These are phyloP conservation scores for Peromyscus attwateri DNA, from an alignment of 2,797 vertebrate genomes.

Conservation along the genomic window DNA sequence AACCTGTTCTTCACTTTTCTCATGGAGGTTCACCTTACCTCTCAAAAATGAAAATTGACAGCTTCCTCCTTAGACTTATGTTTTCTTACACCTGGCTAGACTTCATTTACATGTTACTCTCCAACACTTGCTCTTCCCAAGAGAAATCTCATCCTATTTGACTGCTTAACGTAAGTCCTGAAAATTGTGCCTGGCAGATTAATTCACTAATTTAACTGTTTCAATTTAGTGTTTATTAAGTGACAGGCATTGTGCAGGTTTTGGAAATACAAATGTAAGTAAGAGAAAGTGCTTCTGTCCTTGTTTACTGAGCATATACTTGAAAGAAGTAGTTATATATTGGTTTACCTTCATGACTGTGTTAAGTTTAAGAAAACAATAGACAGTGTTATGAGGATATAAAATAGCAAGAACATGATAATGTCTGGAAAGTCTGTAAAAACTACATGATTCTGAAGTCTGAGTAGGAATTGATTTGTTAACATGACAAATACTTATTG, in stretches of 20 bases:
- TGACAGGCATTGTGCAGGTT: not conserved
- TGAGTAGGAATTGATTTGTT: conserved; percentile 1
- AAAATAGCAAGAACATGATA: not conserved
- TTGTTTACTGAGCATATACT: not conserved
- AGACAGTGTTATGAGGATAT: not conserved
- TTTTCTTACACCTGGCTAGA: not conserved
- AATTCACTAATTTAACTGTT: conserved; percentile 39
- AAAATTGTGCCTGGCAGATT: conserved; percentile 13
- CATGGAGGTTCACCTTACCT: not conserved
- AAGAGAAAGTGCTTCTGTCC: conserved; percentile 39
- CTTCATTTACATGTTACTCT: not conserved
- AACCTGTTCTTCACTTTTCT: not conserved
- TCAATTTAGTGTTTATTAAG: conserved; percentile 53
- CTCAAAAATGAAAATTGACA: not conserved
- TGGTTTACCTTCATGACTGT: conserved; percentile 6
- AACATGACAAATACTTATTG: conserved; percentile 51
- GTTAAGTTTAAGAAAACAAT: not conserved
- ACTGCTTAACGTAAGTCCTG: not conserved
- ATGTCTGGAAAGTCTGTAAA: not conserved
- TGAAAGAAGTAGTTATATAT: conserved; percentile 24
- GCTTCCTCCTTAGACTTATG: not conserved
- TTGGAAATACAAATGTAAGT: not conserved
- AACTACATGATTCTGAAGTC: not conserved
- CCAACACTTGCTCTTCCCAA: not conserved
- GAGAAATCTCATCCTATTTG: not conserved